A percentile compares a stretch with the other conserved stretches of the same genome.
phyloP scores from a whole-genome alignment of 2,797 vertebrate genomes.

The Characodon lateralis region DNA sequence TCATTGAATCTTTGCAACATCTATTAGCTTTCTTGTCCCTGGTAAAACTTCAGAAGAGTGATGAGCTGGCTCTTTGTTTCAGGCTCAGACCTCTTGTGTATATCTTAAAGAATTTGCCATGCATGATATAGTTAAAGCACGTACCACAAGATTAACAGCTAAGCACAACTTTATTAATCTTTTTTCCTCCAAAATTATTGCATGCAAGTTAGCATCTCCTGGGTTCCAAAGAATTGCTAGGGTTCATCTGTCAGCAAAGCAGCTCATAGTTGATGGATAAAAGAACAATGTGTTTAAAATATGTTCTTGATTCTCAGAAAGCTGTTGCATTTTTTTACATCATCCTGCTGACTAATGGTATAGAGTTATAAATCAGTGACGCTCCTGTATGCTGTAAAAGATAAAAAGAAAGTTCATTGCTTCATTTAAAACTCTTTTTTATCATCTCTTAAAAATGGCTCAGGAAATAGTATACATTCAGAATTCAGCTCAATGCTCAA shows the following conservation, averaged over 20 bases:
- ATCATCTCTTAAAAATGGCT: slow-evolving; percentile 25
- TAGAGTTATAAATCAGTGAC: slow-evolving; percentile 27
- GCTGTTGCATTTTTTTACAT: slow-evolving; percentile 29
- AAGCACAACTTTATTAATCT: slow-evolving; percentile 18
- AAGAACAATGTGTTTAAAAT: slow-evolving; percentile 28
- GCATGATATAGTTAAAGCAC: slow-evolving; percentile 7
- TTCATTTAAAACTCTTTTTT: slow-evolving; percentile 10
- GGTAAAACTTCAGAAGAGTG: slow-evolving; percentile 36
- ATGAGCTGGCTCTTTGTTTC: slow-evolving; percentile 40
- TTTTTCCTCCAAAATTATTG: slow-evolving; percentile 18
- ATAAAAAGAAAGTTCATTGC: slow-evolving; percentile 24
- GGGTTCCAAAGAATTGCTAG: neutral
- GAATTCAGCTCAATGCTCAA: slow-evolving; percentile 19
- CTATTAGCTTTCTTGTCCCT: slow-evolving; percentile 26
- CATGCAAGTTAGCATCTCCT: slow-evolving; percentile 16
- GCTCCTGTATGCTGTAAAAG: slow-evolving; percentile 20
- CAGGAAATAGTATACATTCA: slow-evolving; percentile 15
- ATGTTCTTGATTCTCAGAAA: slow-evolving; percentile 24
- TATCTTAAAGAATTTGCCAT: slow-evolving; percentile 22
- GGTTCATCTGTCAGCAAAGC: slow-evolving; percentile 30
- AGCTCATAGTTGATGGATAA: slow-evolving; percentile 20
- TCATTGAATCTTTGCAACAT: slow-evolving; percentile 26
- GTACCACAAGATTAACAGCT: slow-evolving; percentile 31
- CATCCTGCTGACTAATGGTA: slow-evolving; percentile 28
- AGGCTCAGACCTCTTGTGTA: slow-evolving; percentile 23